These are phyloP conservation scores for Microctenopoma stevenorrisi DNA, from an alignment of 2,797 vertebrate species.

Conservation along the genomic window DNA sequence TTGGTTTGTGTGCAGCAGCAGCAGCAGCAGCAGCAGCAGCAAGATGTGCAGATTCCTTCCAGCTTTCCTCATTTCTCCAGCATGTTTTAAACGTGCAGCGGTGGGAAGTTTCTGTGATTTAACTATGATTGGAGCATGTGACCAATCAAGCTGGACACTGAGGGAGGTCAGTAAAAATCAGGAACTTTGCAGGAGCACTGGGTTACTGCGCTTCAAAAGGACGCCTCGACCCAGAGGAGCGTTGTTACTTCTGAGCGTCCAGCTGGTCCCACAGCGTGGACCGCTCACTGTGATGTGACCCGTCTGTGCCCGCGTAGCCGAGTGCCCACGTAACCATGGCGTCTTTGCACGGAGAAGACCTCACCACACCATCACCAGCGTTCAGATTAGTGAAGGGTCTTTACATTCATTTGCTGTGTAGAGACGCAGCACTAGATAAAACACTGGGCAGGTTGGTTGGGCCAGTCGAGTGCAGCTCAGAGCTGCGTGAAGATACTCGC, in stretches of 20 bases:
- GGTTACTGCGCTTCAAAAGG: neutral
- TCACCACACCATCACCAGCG: no score
- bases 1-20: neutral
- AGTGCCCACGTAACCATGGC: neutral
- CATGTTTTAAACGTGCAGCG: neutral
- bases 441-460: no score
- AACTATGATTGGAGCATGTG: neutral
- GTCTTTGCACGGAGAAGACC: no score
- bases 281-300: no score
- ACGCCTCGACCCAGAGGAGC: conserved; percentile 2
- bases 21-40: neutral
- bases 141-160: neutral
- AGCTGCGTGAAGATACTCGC: no score
- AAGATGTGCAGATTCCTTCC: neutral
- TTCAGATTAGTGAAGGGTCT: no score
- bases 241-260: neutral
- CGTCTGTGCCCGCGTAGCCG: neutral
- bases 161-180: neutral
- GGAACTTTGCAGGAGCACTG: neutral
- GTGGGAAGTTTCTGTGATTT: neutral
- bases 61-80: neutral
- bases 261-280: neutral
- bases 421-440: no score
- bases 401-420: no score
- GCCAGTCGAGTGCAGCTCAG: no score